phyloP scores from a whole-genome alignment of 2,888 invertebrate species.

The Drymonia ruficornis region DNA sequence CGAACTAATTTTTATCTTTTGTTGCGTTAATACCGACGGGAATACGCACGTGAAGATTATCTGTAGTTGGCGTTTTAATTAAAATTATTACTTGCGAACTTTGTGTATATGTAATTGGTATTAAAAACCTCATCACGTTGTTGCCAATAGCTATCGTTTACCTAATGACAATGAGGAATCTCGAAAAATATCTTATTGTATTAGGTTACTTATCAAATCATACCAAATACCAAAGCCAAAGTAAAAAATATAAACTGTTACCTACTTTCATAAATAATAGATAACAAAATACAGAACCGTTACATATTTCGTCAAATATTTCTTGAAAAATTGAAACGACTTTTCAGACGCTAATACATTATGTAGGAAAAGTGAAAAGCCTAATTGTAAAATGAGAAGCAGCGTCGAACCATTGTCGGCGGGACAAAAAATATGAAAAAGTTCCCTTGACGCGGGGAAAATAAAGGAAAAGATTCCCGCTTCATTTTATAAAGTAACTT shows the following conservation, averaged over 20 bases:
- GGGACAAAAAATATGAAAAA: conserved; percentile 47
- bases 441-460: conserved; percentile 38
- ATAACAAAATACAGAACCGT: too few species aligned
- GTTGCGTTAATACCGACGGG: conserved; percentile 46
- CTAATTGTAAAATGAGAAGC: conserved; percentile 55
- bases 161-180: too few species aligned
- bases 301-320: neutral
- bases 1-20: conserved; percentile 63
- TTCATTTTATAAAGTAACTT: conserved; percentile 43
- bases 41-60: conserved; percentile 23
- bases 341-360: conserved; percentile 27
- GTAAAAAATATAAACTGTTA: too few species aligned
- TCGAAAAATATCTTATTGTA: too few species aligned
- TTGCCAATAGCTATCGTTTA: too few species aligned
- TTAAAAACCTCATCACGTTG: too few species aligned
- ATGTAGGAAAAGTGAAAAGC: conserved; percentile 38
- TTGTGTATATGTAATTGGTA: too few species aligned
- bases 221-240: too few species aligned
- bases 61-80: neutral
- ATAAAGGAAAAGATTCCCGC: conserved; percentile 39
- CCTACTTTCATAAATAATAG: too few species aligned
- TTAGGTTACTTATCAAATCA: too few species aligned
- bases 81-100: too few species aligned
- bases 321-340: neutral
- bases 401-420: conserved; percentile 39